Evolutionary conservation across 2,888 invertebrate genomes (phyloP).

Genomic region (Rapana venosa): DNA sequence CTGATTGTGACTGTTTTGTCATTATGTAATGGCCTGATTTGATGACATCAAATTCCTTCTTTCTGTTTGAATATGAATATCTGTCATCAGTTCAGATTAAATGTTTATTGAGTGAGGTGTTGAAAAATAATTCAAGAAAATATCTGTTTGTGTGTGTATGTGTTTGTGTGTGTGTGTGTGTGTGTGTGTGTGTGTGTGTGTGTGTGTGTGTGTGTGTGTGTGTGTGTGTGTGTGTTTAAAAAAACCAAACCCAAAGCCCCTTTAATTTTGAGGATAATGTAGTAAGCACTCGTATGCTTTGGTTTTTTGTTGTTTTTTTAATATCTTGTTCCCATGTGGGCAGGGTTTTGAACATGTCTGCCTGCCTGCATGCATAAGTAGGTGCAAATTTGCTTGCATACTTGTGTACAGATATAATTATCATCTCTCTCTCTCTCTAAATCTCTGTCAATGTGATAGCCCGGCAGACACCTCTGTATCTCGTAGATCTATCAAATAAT

Average conservation of each 20-base stretch:
- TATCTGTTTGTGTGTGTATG: constrained; percentile 22
- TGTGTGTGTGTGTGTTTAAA: neutral
- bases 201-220: constrained; percentile 27
- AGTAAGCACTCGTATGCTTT: neutral
- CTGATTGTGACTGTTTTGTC: no score
- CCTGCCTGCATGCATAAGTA: neutral
- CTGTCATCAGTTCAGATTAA: no score
- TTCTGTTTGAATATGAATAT: no score
- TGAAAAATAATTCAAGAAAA: no score
- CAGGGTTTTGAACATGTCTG: neutral
- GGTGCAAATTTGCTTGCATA: neutral
- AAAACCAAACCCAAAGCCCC: neutral
- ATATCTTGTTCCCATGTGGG: no score
- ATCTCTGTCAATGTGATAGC: neutral
- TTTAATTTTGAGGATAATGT: neutral
- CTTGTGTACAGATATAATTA: neutral
- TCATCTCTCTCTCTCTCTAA: no score
- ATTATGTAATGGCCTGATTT: no score
- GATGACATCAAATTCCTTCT: no score
- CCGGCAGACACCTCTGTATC: no score
- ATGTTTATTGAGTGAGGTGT: no score
- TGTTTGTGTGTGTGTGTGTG: constrained; percentile 35
- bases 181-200: neutral
- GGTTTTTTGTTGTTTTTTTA: no score
- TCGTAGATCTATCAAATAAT: no score